Percentiles rank a stretch among this genome's conserved stretches.
Conservation (phyloP, 1,140 invertebrate genomes). For the Lucilia cuprina region DNA sequence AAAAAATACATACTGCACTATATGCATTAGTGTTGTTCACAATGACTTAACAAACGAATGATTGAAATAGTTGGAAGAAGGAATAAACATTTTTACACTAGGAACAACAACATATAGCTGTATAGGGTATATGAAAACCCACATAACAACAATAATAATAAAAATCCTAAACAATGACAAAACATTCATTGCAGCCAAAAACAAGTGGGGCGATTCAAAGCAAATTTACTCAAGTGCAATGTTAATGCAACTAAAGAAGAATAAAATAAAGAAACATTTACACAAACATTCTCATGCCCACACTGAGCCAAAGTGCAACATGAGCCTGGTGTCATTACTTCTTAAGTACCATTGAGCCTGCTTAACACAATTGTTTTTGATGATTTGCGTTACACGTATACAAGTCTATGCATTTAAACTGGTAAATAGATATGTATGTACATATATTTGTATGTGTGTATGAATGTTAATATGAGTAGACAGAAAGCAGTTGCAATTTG, state of each 20-base stretch:
- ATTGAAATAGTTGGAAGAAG: too few relatives aligned
- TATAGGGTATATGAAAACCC: too few relatives aligned
- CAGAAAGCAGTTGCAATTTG: too few relatives aligned
- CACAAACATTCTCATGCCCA: neutral
- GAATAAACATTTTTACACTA: too few relatives aligned
- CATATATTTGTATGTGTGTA: neutral
- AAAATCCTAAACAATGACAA: neutral
- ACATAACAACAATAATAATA: neutral
- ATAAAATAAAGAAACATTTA: too few relatives aligned
- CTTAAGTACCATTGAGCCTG: conserved; percentile 36
- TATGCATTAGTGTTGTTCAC: too few relatives aligned
- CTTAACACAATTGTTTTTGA: conserved; percentile 38
- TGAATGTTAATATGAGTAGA: neutral
- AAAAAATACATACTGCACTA: too few relatives aligned
- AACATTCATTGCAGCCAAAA: neutral
- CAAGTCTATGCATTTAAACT: neutral
- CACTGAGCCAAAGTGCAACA: conserved; percentile 15
- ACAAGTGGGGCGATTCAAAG: conserved; percentile 11
- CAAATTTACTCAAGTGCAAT: conserved; percentile 33
- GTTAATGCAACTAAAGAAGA: conserved; percentile 23
- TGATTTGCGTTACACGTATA: conserved; percentile 16
- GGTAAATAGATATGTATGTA: neutral
- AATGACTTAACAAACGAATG: too few relatives aligned
- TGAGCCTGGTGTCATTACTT: conserved; percentile 34
- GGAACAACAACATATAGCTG: too few relatives aligned